Evolutionary conservation across 2,888 invertebrate genomes (phyloP).

Genomic region (Lysandra bellargus): DNA sequence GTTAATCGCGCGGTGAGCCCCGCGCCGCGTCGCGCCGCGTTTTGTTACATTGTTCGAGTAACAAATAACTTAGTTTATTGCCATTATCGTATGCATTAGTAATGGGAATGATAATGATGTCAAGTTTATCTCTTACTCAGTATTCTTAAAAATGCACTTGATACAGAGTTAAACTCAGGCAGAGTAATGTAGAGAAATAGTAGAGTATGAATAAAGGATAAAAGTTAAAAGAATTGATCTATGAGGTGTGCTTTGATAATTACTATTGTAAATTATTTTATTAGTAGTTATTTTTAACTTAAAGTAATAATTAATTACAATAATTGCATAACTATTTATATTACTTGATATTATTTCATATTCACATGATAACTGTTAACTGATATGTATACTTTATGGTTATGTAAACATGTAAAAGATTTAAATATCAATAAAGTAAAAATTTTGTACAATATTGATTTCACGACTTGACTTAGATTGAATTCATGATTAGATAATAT

Average conservation of each 20-base stretch:
- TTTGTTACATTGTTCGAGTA: constrained; percentile 18
- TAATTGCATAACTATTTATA: background rate
- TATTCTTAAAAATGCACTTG: background rate
- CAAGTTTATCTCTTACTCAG: background rate
- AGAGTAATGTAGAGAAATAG: background rate
- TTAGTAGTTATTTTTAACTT: background rate
- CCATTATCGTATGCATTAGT: constrained; percentile 1
- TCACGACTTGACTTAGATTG: background rate
- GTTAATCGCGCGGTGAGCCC: constrained; percentile 70
- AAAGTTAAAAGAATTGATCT: background rate
- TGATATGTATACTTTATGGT: no score
- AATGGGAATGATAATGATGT: constrained; percentile 4
- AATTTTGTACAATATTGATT: background rate
- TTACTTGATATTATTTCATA: background rate
- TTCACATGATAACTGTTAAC: no score
- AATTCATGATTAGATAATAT: background rate
- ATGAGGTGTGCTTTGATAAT: background rate
- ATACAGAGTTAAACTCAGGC: background rate
- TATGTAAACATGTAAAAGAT: no score
- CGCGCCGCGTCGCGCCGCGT: constrained; percentile 41
- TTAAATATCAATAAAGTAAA: no score
- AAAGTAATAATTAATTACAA: constrained; percentile 4
- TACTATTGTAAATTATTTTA: background rate
- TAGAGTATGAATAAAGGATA: background rate
- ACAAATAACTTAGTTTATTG: background rate